Conservation (phyloP, 2,888 invertebrate species). For the Metopia argyrocephala region DNA sequence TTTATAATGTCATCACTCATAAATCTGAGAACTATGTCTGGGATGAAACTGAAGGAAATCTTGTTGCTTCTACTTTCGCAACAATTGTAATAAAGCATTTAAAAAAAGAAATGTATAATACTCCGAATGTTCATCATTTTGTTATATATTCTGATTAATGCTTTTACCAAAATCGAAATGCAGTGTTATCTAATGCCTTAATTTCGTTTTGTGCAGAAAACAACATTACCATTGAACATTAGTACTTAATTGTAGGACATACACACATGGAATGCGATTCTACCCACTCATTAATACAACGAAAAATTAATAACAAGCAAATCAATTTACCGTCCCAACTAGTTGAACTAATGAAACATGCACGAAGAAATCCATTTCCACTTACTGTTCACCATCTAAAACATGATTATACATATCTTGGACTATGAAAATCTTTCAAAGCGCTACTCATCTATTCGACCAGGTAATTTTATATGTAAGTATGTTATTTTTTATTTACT, state of each 20-base stretch:
- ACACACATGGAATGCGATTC: conserved; percentile 10
- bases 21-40: no score
- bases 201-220: conserved; percentile 14
- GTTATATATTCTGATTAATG: conserved; percentile 24
- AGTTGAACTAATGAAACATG: not conserved
- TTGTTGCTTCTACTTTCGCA: conserved; percentile 30
- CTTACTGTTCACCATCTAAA: conserved; percentile 7
- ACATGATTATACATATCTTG: not conserved
- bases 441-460: conserved; percentile 7
- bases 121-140: conserved; percentile 22
- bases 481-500: no score
- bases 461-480: no score
- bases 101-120: not conserved
- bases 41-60: conserved; percentile 35
- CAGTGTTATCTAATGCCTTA: conserved; percentile 17
- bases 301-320: conserved; percentile 8
- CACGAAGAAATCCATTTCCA: not conserved
- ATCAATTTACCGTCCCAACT: conserved; percentile 10
- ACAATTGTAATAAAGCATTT: conserved; percentile 3
- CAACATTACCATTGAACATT: not conserved
- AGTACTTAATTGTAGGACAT: conserved; percentile 4
- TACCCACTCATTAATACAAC: conserved; percentile 2
- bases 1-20: conserved; percentile 34
- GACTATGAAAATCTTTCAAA: conserved; percentile 10
- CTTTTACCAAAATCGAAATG: conserved; percentile 21